phyloP scores from a whole-genome alignment of 2,797 vertebrate species.

The Odontamblyopus lacepedii region DNA sequence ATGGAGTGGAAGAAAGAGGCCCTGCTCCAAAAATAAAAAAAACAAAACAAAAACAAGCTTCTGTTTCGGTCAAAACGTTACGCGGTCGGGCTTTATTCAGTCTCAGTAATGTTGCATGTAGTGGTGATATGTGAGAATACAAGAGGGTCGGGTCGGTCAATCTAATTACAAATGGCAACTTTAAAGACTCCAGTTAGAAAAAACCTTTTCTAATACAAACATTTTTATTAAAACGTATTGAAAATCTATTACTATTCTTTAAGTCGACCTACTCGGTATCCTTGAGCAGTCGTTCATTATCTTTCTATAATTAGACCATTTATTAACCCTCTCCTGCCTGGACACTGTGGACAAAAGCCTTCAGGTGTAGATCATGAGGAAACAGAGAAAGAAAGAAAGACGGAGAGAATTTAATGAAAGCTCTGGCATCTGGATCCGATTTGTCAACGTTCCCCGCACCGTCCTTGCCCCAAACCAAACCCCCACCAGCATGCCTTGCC shows the following conservation, averaged over 20 bases:
- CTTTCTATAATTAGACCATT: constrained; percentile 62
- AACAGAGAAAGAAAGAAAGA: constrained; percentile 20
- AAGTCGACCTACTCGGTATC: constrained; percentile 40
- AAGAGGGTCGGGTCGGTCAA: no score
- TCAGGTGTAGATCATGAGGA: constrained; percentile 53
- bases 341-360: constrained; percentile 56
- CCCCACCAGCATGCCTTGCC: constrained; percentile 71
- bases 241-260: constrained; percentile 32
- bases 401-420: constrained; percentile 69
- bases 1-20: no score
- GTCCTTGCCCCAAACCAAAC: constrained; percentile 71
- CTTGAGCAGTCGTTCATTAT: constrained; percentile 62
- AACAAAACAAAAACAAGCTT: no score
- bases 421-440: constrained; percentile 71
- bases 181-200: no score
- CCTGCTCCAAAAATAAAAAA: no score
- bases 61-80: no score
- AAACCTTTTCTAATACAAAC: background rate
- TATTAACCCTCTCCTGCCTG: constrained; percentile 69
- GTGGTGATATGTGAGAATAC: no score
- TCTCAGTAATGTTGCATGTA: no score
- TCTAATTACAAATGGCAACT: no score
- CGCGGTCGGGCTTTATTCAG: no score
- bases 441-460: constrained; percentile 64
- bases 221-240: constrained; percentile 30